Evolutionary conservation across 2,888 invertebrate species (phyloP).

Genomic region (Cephus rjabovi): DNA sequence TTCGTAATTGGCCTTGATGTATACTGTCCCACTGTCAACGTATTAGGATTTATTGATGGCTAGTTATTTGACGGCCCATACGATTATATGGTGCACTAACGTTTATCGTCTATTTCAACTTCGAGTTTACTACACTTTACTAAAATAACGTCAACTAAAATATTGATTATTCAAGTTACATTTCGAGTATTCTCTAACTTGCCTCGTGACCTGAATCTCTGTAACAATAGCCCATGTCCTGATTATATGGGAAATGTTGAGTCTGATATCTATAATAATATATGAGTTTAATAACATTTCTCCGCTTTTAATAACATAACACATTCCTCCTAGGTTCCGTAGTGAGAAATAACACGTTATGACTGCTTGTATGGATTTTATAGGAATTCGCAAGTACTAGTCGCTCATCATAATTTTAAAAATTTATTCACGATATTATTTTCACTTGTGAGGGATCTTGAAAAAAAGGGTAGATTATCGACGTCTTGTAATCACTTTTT

Average conservation of each 20-base stretch:
- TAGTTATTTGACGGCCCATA: not conserved
- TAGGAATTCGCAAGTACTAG: not conserved
- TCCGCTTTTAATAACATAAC: too few species aligned
- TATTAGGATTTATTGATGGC: not conserved
- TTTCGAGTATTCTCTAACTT: not conserved
- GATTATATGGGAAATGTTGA: conserved; percentile 7
- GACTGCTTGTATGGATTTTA: too few species aligned
- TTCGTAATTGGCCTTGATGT: not conserved
- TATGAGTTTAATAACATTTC: conserved; percentile 15
- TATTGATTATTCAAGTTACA: not conserved
- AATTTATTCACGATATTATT: not conserved
- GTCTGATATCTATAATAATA: not conserved
- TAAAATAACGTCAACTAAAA: not conserved
- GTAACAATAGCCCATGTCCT: not conserved
- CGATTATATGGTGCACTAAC: not conserved
- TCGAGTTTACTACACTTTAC: not conserved
- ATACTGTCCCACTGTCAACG: not conserved
- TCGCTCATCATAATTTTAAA: not conserved
- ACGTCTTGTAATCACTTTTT: not conserved
- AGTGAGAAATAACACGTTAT: not conserved
- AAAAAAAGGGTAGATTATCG: not conserved
- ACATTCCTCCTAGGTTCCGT: not conserved
- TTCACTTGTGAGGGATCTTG: not conserved
- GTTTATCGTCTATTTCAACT: not conserved
- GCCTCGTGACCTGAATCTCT: conserved; percentile 9